Evolutionary conservation across 2,797 vertebrate genomes (phyloP).

Genomic region (Lepidocolaptes lacrymiger): DNA sequence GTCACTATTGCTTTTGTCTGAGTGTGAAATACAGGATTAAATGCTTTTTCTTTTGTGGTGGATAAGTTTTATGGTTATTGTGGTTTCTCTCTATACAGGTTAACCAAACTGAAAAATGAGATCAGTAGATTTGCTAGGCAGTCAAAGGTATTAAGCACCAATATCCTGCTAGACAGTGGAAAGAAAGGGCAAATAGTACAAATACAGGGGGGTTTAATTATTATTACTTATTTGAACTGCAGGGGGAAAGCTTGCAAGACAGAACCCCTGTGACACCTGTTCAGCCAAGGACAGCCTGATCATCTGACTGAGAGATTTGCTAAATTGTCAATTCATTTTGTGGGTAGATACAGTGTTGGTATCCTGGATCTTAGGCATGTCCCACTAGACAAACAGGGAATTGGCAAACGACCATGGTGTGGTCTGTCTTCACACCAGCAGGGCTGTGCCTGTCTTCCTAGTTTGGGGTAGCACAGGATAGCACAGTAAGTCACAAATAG

Average conservation of each 20-base stretch:
- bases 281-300: background rate
- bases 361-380: rapidly evolving
- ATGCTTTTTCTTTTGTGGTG: background rate
- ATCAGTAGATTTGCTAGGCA: background rate
- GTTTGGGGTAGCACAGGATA: no score
- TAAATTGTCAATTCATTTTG: background rate
- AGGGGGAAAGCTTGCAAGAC: background rate
- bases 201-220: background rate
- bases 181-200: background rate
- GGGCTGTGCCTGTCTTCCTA: no score
- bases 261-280: background rate
- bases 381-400: background rate
- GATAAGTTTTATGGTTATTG: background rate
- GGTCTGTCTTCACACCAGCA: no score
- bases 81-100: background rate
- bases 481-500: no score
- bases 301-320: background rate
- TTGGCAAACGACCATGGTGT: background rate
- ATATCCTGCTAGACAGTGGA: background rate
- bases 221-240: background rate
- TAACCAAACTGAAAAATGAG: background rate
- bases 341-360: background rate
- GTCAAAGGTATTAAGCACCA: background rate
- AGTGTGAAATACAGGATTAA: background rate
- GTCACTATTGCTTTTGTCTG: background rate